A percentile compares a stretch with the other conserved stretches of the same genome.
Conservation (phyloP, 2,797 vertebrate genomes). For the Cirrhinus molitorella region DNA sequence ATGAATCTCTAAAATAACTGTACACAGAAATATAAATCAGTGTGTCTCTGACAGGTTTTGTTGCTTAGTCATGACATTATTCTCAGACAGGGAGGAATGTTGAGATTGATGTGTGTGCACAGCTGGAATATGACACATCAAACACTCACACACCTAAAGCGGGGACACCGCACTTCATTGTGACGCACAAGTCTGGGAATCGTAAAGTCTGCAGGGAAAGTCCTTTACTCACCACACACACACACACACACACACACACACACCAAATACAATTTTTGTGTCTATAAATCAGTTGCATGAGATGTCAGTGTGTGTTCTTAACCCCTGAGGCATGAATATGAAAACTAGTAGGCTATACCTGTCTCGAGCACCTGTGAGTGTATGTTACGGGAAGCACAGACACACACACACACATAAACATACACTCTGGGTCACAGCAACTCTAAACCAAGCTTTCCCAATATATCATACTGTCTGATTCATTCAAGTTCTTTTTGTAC, state of each 20-base stretch:
- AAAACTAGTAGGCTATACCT: constrained; percentile 24
- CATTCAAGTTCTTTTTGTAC: constrained; percentile 30
- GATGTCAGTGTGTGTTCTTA: constrained; percentile 20
- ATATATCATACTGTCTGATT: constrained; percentile 25
- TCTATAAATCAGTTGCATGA: constrained; percentile 41
- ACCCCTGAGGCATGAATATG: constrained; percentile 27
- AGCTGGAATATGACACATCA: constrained; percentile 52
- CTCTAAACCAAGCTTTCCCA: not conserved
- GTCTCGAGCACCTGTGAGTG: constrained; percentile 20
- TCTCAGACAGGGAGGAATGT: constrained; percentile 45
- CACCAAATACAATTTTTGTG: constrained; percentile 18
- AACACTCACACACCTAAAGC: constrained; percentile 43
- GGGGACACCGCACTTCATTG: constrained; percentile 44
- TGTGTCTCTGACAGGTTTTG: not conserved
- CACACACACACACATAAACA: constrained; percentile 24
- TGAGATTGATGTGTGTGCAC: constrained; percentile 46
- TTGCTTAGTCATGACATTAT: constrained; percentile 43
- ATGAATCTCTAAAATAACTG: constrained; percentile 14
- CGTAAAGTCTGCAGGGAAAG: constrained; percentile 43
- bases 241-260: constrained; percentile 40
- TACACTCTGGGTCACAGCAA: not conserved
- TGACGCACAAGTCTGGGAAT: constrained; percentile 59
- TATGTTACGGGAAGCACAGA: constrained; percentile 47
- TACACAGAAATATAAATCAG: not conserved
- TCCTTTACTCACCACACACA: constrained; percentile 55